phyloP scores from a whole-genome alignment of 2,888 invertebrate genomes.

The Ceratothoa steindachneri region DNA sequence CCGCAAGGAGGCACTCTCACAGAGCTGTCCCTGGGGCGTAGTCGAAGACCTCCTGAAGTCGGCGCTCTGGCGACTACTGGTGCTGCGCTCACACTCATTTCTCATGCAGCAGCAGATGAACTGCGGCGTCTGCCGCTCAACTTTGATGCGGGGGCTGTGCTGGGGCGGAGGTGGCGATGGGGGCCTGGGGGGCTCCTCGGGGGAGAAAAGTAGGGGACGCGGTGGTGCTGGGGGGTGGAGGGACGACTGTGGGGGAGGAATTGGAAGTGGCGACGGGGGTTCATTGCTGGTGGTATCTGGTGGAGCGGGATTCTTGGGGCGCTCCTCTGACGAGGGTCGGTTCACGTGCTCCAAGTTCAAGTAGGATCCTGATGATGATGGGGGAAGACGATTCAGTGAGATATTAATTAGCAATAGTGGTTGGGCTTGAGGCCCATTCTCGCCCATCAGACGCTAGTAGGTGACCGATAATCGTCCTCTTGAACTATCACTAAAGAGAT shows the following conservation, averaged over 20 bases:
- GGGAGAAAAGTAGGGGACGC: constrained; percentile 40
- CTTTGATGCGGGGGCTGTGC: constrained; percentile 40
- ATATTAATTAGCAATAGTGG: no score
- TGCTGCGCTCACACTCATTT: constrained; percentile 41
- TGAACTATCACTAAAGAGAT: no score
- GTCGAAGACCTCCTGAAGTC: constrained; percentile 27
- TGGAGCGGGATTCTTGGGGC: constrained; percentile 46
- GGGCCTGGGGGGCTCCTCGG: constrained; percentile 35
- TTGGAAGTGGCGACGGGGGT: constrained; percentile 19
- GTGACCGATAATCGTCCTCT: no score
- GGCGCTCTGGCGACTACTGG: constrained; percentile 30
- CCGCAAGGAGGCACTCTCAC: constrained; percentile 15
- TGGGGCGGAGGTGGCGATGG: constrained; percentile 46
- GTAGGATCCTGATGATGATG: background rate
- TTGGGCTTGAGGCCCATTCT: no score
- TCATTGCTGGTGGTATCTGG: constrained; percentile 25
- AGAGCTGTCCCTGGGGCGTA: constrained; percentile 30
- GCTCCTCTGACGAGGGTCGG: constrained; percentile 44
- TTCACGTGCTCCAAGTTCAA: constrained; percentile 35
- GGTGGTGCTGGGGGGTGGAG: constrained; percentile 31
- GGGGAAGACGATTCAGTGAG: no score
- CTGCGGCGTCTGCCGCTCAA: constrained; percentile 42
- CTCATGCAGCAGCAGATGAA: constrained; percentile 46
- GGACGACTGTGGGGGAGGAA: constrained; percentile 22
- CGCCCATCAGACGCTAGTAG: no score